Evolutionary conservation across 92 coral and sea anemone genomes (phyloP).

Genomic region (Parazoanthus darwini): DNA sequence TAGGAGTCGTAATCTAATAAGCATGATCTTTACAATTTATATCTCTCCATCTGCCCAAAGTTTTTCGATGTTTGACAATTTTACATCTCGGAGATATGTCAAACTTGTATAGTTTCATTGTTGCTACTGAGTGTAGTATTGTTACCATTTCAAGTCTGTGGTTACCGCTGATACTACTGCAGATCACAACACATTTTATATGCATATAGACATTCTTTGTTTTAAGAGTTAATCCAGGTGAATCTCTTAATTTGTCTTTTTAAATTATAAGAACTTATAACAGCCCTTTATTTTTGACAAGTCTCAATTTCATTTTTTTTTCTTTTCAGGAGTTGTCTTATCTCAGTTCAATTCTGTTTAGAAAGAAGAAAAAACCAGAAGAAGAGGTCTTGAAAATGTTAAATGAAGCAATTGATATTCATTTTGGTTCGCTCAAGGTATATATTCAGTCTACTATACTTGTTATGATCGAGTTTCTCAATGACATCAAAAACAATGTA

Average conservation of each 20-base stretch:
- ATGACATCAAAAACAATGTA: neutral
- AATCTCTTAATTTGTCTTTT: no score
- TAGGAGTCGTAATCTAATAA: no score
- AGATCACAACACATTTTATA: neutral
- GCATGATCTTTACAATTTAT: no score
- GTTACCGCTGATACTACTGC: neutral
- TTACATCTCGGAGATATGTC: neutral
- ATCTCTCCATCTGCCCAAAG: neutral
- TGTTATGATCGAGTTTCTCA: neutral
- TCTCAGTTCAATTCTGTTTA: conserved; percentile 81
- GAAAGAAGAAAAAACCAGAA: conserved; percentile 82
- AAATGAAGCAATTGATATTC: conserved; percentile 89
- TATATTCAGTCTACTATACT: neutral
- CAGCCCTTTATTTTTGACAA: neutral
- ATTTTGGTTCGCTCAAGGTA: conserved; percentile 89
- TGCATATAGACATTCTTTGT: neutral
- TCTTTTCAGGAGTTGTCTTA: conserved; percentile 85
- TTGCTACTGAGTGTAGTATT: neutral
- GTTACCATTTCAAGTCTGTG: neutral
- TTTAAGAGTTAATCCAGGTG: neutral
- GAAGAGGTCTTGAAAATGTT: conserved; percentile 82
- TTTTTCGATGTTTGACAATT: neutral
- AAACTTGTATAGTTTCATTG: neutral
- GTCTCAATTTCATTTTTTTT: neutral
- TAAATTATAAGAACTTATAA: neutral